phyloP scores from a whole-genome alignment of 2,797 vertebrate species.

The Merluccius polli region DNA sequence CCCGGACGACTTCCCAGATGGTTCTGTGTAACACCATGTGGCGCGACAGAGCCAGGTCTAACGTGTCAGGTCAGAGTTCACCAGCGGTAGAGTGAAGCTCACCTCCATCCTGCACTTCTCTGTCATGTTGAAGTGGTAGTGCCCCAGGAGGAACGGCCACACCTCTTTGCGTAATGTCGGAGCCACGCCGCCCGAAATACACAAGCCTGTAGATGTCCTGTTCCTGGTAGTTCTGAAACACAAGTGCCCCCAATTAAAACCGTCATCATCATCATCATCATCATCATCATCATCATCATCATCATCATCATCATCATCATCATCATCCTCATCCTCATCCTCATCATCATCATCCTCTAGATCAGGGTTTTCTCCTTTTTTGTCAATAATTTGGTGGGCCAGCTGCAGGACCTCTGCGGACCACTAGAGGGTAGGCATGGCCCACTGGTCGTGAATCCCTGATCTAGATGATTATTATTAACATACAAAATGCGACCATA shows the following conservation, averaged over 20 bases:
- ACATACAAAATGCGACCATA: not conserved
- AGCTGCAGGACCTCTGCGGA: no score
- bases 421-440: no score
- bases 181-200: constrained; percentile 92
- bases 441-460: not conserved
- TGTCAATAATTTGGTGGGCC: no score
- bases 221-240: constrained; percentile 82
- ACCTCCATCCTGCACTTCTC: constrained; percentile 86
- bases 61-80: no score
- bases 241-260: not conserved
- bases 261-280: not conserved
- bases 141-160: constrained; percentile 96
- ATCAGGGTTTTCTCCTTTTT: no score
- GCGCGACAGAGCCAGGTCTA: no score
- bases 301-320: not conserved
- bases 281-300: no score
- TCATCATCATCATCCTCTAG: not conserved
- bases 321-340: not conserved
- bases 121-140: constrained; percentile 92
- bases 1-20: no score
- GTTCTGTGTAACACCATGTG: no score
- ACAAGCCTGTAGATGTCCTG: constrained; percentile 89
- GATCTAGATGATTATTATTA: not conserved
- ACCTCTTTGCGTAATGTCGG: constrained; percentile 88
- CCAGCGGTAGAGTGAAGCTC: constrained; percentile 1